Evolutionary conservation across 2,797 vertebrate genomes (phyloP).

Genomic region (Epinephelus coioides): DNA sequence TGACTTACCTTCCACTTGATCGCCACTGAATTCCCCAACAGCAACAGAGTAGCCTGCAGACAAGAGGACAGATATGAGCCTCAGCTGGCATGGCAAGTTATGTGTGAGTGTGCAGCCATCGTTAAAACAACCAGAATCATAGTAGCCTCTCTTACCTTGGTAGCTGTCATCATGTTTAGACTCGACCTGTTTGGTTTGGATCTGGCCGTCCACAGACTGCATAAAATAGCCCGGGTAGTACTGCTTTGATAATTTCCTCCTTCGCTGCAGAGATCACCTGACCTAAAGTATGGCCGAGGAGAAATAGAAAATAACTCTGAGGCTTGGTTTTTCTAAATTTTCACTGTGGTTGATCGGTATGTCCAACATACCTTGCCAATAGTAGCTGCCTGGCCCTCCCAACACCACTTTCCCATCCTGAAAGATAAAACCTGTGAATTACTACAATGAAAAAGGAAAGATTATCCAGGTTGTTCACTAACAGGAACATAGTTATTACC

Average conservation of each 20-base stretch:
- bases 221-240: conserved; percentile 91
- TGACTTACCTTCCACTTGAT: conserved; percentile 89
- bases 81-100: not conserved
- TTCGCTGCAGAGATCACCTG: conserved; percentile 93
- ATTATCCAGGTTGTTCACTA: not conserved
- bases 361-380: conserved; percentile 91
- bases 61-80: conserved; percentile 2
- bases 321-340: not conserved
- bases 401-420: conserved; percentile 93
- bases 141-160: conserved; percentile 82
- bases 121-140: too few relatives aligned
- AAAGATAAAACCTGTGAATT: conserved; percentile 54
- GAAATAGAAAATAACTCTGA: conserved; percentile 15
- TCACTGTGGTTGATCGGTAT: not conserved
- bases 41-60: conserved; percentile 92
- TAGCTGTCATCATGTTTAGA: conserved; percentile 90
- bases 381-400: conserved; percentile 95
- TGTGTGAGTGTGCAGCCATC: not conserved
- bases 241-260: conserved; percentile 87
- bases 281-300: conserved; percentile 77
- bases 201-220: conserved; percentile 88
- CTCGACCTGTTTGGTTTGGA: conserved; percentile 88
- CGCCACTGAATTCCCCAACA: conserved; percentile 93
- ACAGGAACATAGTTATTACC: conserved; percentile 76
- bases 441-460: conserved; percentile 21